A percentile compares a stretch with the other conserved stretches of the same genome.
Evolutionary conservation across 2,113 vertebrate genomes (phyloP).

Genomic region (Tragelaphus buxtoni): DNA sequence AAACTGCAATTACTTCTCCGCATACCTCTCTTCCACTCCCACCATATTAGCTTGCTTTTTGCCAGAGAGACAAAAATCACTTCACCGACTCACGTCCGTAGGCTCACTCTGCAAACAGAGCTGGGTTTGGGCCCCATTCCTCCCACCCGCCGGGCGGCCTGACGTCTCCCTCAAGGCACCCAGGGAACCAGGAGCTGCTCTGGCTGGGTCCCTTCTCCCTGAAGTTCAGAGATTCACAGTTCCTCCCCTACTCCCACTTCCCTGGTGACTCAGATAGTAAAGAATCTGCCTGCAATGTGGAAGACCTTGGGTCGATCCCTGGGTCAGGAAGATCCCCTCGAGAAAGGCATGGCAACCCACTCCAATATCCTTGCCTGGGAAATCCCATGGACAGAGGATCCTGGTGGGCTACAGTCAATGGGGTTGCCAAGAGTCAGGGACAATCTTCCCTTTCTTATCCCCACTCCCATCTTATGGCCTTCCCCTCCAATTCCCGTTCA

Average conservation of each 20-base stretch:
- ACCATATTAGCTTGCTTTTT: too few species aligned
- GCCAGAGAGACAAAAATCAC: not conserved
- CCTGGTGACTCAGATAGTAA: not conserved
- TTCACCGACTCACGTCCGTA: accelerated
- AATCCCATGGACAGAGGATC: not conserved
- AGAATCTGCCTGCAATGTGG: not conserved
- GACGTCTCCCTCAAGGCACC: not conserved
- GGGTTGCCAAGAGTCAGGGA: not conserved
- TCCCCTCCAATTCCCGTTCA: not conserved
- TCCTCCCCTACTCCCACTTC: accelerated
- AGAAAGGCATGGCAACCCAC: not conserved
- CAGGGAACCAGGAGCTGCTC: not conserved
- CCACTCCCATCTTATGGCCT: not conserved
- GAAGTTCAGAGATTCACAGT: not conserved
- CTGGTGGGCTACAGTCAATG: not conserved
- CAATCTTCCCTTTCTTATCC: not conserved
- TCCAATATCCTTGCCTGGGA: not conserved
- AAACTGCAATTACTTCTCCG: not conserved
- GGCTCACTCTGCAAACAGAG: not conserved
- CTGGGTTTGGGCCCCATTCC: not conserved
- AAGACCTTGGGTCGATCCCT: not conserved
- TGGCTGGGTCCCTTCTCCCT: not conserved
- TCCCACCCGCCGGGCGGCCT: accelerated
- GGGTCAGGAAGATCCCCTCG: not conserved
- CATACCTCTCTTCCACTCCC: accelerated